Percentiles rank a stretch among this genome's conserved stretches.
Conservation (phyloP, 1,140 invertebrate species). For the Drosophila teissieri region DNA sequence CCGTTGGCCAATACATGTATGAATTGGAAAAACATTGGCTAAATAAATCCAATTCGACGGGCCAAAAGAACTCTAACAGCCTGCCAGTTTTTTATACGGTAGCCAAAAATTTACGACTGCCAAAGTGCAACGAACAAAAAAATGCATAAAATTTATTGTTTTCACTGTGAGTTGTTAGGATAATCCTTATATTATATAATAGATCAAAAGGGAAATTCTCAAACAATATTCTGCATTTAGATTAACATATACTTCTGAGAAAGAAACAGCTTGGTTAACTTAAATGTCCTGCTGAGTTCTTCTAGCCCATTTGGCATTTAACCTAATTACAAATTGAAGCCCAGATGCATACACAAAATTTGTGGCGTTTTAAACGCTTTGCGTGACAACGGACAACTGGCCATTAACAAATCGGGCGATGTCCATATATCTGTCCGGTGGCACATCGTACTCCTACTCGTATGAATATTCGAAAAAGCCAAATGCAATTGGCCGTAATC, state of each 20-base stretch:
- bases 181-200: neutral
- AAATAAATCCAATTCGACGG: slow-evolving; percentile 64
- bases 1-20: slow-evolving; percentile 44
- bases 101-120: slow-evolving; percentile 63
- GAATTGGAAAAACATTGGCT: slow-evolving; percentile 62
- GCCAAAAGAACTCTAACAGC: slow-evolving; percentile 26
- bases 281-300: neutral
- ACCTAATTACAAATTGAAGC: slow-evolving; percentile 35
- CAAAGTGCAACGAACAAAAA: slow-evolving; percentile 2
- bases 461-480: slow-evolving; percentile 70
- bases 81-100: slow-evolving; percentile 14
- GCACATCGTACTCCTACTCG: slow-evolving; percentile 5
- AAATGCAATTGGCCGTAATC: slow-evolving; percentile 52
- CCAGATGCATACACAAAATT: slow-evolving; percentile 33
- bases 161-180: neutral
- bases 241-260: too few relatives aligned
- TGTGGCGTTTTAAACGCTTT: slow-evolving; percentile 18
- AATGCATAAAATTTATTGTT: neutral
- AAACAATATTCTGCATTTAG: too few relatives aligned
- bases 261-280: neutral
- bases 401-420: slow-evolving; percentile 34
- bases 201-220: neutral
- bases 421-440: slow-evolving; percentile 15
- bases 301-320: slow-evolving; percentile 1
- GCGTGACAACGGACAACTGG: slow-evolving; percentile 32